Evolutionary conservation across 2,888 invertebrate genomes (phyloP).

Genomic region (Drosophila planitibia): DNA sequence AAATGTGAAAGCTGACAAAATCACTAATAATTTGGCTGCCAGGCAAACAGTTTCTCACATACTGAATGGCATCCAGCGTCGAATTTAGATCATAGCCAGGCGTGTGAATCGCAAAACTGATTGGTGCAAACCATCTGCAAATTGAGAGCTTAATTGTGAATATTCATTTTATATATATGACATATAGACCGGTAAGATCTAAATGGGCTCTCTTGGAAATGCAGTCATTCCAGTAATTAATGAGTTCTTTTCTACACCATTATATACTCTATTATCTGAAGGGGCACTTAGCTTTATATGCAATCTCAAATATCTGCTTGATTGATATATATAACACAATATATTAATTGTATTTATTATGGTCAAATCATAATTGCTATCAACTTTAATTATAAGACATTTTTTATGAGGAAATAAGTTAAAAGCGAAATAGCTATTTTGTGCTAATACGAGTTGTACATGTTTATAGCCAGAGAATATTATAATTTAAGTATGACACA

Average conservation of each 20-base stretch:
- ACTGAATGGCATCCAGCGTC: slow-evolving; percentile 87
- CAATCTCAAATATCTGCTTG: too few species aligned
- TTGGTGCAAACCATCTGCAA: slow-evolving; percentile 88
- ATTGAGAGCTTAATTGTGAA: background rate
- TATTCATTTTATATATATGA: background rate
- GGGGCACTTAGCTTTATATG: background rate
- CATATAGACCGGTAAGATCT: background rate
- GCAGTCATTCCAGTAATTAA: background rate
- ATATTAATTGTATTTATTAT: background rate
- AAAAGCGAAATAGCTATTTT: too few species aligned
- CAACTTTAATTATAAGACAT: background rate
- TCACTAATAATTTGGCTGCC: slow-evolving; percentile 86
- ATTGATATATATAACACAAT: too few species aligned
- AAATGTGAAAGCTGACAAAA: slow-evolving; percentile 89
- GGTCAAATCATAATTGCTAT: background rate
- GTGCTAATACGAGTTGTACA: background rate
- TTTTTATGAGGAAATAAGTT: background rate
- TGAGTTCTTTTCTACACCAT: background rate
- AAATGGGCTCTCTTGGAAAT: background rate
- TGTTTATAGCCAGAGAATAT: background rate
- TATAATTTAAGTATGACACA: background rate
- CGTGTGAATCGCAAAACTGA: slow-evolving; percentile 88
- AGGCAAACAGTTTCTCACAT: slow-evolving; percentile 87
- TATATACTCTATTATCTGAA: background rate
- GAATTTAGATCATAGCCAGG: slow-evolving; percentile 88